Percentiles rank a stretch among this genome's conserved stretches.
Conservation (phyloP, 2,888 invertebrate genomes). For the Apamea monoglypha region DNA sequence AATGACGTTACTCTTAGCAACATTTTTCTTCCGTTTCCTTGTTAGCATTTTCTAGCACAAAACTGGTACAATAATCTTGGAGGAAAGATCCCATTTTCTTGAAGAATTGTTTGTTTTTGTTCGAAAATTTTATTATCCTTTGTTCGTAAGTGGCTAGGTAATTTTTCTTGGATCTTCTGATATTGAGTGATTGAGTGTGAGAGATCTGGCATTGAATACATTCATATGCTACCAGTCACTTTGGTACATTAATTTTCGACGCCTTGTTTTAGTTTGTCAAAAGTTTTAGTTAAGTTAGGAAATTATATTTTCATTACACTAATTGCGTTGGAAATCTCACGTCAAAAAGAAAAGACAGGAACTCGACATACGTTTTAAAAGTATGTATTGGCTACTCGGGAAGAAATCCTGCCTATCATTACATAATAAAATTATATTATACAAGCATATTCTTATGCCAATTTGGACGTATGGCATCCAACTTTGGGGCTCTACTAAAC, state of each 20-base stretch:
- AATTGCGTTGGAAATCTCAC: background rate
- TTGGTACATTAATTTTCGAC: background rate
- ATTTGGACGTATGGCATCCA: no score
- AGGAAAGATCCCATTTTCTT: conserved; percentile 27
- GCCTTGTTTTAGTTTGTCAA: background rate
- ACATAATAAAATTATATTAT: no score
- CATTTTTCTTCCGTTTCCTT: conserved; percentile 37
- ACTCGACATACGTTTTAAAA: no score
- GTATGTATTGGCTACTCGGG: no score
- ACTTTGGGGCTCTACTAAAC: no score
- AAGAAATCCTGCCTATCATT: no score
- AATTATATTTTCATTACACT: background rate
- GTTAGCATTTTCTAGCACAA: conserved; percentile 36
- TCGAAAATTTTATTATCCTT: background rate
- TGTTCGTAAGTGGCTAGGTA: background rate
- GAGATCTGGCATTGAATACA: no score
- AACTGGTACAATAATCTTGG: conserved; percentile 21
- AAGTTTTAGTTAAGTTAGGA: background rate
- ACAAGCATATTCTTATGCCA: no score
- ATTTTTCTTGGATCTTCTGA: background rate
- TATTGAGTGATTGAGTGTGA: no score
- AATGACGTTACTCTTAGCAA: conserved; percentile 39
- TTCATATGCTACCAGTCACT: background rate
- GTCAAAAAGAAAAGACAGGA: no score
- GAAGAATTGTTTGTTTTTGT: conserved; percentile 15